Percentiles rank a stretch among this genome's conserved stretches.
Evolutionary conservation across 1,140 invertebrate genomes (phyloP).

Genomic region (Bradysia coprophila): DNA sequence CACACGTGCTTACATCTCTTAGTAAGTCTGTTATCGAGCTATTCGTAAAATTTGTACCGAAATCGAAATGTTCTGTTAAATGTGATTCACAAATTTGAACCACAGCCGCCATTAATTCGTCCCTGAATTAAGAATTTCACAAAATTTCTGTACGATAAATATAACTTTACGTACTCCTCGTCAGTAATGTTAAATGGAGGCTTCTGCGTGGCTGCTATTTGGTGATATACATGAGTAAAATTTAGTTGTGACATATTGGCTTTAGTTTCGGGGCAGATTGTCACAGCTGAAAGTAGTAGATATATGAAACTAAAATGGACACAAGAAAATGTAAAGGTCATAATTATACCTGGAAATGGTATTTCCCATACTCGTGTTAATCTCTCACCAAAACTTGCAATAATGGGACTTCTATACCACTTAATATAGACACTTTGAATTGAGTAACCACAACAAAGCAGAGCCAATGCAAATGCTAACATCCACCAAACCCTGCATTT

Average conservation of each 20-base stretch:
- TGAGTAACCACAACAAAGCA: slow-evolving; percentile 24
- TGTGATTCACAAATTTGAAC: slow-evolving; percentile 18
- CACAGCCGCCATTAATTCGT: slow-evolving; percentile 7
- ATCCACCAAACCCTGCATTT: slow-evolving; percentile 27
- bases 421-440: slow-evolving; percentile 31
- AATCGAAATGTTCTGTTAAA: slow-evolving; percentile 5
- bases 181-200: neutral
- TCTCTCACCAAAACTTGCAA: slow-evolving; percentile 33
- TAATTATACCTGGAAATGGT: too few relatives aligned
- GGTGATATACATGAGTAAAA: slow-evolving; percentile 5
- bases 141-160: neutral
- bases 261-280: slow-evolving; percentile 32
- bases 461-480: slow-evolving; percentile 25
- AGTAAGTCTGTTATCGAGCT: too few relatives aligned
- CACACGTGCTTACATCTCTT: too few relatives aligned
- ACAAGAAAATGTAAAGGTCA: too few relatives aligned
- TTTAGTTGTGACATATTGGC: slow-evolving; percentile 2
- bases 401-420: slow-evolving; percentile 32
- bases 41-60: neutral
- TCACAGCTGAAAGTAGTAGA: slow-evolving; percentile 30
- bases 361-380: slow-evolving; percentile 32
- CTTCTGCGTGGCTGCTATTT: slow-evolving; percentile 1
- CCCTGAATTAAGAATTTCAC: neutral
- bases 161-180: neutral
- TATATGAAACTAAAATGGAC: too few relatives aligned